Evolutionary conservation across 1,140 invertebrate species (phyloP), one percentile per base, ranked within the genome.

Genomic region (Palaemon carinicauda): DNA sequence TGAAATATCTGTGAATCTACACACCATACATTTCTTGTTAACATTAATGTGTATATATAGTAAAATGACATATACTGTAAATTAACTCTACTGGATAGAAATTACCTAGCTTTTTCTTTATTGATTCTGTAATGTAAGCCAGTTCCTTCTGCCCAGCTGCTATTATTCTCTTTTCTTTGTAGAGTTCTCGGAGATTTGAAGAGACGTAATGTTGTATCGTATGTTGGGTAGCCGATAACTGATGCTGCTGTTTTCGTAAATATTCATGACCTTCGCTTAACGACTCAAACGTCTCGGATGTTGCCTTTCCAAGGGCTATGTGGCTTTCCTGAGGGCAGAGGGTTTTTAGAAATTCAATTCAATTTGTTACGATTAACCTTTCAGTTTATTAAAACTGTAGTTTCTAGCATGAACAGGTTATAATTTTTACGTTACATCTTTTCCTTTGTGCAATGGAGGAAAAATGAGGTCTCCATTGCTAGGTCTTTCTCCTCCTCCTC

Each of bases 151-250:
- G 94, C 21, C 94, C 94, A 31, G 93, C 90, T 60, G 92, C 91
- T 90, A 95, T 95, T 7, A 95, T 88, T 29, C 92, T 91, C 89
- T 94, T 95, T 90, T 95, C 94, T 80, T 93, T 91, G 7, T 91
- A 91, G 17, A 95, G 90, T 50, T 94, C 91, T 80, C 92, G 91
- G 54, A 95, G 90, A 90, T 95, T 95, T 53, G 91, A 90, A 9
- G 93, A 91, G 2, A 95, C 91, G 19, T 93, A 91, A 50, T 92
- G 90, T 87, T 93, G 91, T 31, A 94, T 91, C 19, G 89, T 89
- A 19, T 90, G 87, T 87, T 94, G 93, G 10, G 94, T 92, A 50
- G 92, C 89, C 83, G 92, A 91, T 17, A 95, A 90, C 78, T 92
- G 90, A 77, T 93, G 88, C 87, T 95, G 94, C 87, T 94, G 93